phyloP scores from a whole-genome alignment of 2,797 vertebrate genomes.

The Emydoidea blandingii region DNA sequence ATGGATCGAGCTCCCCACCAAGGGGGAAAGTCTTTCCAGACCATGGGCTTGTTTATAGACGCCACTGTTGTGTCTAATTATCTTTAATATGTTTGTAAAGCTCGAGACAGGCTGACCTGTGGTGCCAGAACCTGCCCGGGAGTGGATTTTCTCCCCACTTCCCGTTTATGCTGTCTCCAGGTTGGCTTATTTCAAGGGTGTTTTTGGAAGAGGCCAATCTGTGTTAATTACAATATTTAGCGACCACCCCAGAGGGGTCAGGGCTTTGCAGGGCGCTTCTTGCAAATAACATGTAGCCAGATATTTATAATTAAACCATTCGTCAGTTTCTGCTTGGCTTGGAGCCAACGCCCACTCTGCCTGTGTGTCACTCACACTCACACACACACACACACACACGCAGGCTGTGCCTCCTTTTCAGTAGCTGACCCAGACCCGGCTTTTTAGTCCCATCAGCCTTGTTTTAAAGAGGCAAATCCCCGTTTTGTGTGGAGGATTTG shows the following conservation, averaged over 20 bases:
- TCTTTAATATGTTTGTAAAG: background rate
- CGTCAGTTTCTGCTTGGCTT: background rate
- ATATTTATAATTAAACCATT: background rate
- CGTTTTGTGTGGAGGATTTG: too few relatives aligned
- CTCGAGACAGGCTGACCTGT: background rate
- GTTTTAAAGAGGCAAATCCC: background rate
- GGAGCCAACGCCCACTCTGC: background rate
- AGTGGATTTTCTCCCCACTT: background rate
- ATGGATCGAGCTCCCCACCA: accelerated
- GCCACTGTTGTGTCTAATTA: background rate
- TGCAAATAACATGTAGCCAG: background rate
- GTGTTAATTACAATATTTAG: background rate
- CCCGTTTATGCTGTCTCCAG: background rate
- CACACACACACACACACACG: too few relatives aligned
- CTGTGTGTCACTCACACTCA: background rate
- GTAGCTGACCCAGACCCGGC: background rate
- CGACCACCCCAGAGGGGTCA: background rate
- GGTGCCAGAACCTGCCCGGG: background rate
- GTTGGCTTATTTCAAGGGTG: background rate
- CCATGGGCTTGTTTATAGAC: background rate
- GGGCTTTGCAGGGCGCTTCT: background rate
- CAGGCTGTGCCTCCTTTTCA: background rate
- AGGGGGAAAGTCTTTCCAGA: background rate
- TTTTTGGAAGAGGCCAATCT: background rate
- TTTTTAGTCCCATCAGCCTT: background rate